Conservation (phyloP, 2,888 invertebrate species). For the Rhingia campestris region DNA sequence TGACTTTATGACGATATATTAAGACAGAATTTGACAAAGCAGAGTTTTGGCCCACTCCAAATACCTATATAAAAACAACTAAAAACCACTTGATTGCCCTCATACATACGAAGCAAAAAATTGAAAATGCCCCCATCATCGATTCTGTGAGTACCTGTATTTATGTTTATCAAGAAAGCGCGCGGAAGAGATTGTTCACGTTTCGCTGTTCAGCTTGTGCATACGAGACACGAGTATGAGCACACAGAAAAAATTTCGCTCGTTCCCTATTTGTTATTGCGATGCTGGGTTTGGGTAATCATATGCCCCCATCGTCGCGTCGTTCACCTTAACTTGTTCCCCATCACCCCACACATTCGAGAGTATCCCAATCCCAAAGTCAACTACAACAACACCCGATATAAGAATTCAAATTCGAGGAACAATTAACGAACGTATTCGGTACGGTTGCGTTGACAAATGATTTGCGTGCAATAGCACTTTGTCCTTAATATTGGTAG, state of each 20-base stretch:
- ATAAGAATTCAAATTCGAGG: not conserved
- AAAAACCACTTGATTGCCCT: too few relatives aligned
- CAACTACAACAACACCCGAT: not conserved
- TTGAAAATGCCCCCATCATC: not conserved
- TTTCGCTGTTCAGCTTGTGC: not conserved
- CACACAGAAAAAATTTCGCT: not conserved
- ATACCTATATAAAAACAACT: too few relatives aligned
- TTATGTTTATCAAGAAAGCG: conserved; percentile 13
- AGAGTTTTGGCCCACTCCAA: too few relatives aligned
- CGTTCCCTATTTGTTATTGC: not conserved
- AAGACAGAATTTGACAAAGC: too few relatives aligned
- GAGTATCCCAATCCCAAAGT: not conserved
- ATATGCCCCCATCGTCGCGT: not conserved
- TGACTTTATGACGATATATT: too few relatives aligned
- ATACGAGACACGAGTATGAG: not conserved
- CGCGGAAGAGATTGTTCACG: conserved; percentile 29
- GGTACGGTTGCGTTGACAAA: not conserved
- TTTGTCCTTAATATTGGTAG: not conserved
- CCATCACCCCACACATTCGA: not conserved
- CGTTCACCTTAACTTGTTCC: not conserved
- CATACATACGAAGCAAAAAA: too few relatives aligned
- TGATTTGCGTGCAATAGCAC: not conserved
- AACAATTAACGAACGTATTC: not conserved
- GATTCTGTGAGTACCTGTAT: conserved; percentile 13
- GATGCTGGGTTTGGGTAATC: conserved; percentile 5